Base-by-base conservation (phyloP, 1,140 invertebrate species). In the Drosophila mayri region DNA sequence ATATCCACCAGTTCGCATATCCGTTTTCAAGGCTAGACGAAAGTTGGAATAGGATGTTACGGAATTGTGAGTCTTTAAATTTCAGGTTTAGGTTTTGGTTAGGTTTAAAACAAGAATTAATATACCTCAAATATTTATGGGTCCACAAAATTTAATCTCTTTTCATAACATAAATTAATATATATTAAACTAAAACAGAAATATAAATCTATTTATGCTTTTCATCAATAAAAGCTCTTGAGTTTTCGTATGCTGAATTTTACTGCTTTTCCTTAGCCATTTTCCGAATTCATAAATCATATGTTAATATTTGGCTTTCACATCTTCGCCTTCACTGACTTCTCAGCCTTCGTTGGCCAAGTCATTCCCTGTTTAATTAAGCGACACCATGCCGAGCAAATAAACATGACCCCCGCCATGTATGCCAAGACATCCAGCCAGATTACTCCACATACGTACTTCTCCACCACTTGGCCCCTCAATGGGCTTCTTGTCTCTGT, bases 321-420 rank as follows among this genome's bases (percentile, higher is more conserved):
- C 58, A 50, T 37, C 50, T n/a, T 22, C 5, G 20, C 50, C 8
- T 9, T 14, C 20, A 55, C 9, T 7, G 10, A 16, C 20, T n/a
- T 11, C 52, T 55, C 52, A 38, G 35, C 18, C 32, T 3, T 47
- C 20, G 28, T 49, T 47, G 38, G 25, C 57, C 49, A 37, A 68
- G 65, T 40, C 55, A 63, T 58, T 62, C 18, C 37, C 37, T 85
- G 68, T 78, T 81, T 85, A 85, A 85, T 85, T 86, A 85, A 85
- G 74, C 68, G 78, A 78, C 58, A 46, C 58, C 82, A 81, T 81
- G 74, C 61, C 44, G 82, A 32, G 78, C 47, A 62, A 47, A 76
- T 70, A 64, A 62, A 65, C 41, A 35, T 49, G 40, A 49, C 64
- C 47, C 74, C 70, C 47, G 35, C 5, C 5, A n/a, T 55, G 52